Evolutionary conservation across 2,888 invertebrate species (phyloP).

Genomic region (Campaea margaritaria): DNA sequence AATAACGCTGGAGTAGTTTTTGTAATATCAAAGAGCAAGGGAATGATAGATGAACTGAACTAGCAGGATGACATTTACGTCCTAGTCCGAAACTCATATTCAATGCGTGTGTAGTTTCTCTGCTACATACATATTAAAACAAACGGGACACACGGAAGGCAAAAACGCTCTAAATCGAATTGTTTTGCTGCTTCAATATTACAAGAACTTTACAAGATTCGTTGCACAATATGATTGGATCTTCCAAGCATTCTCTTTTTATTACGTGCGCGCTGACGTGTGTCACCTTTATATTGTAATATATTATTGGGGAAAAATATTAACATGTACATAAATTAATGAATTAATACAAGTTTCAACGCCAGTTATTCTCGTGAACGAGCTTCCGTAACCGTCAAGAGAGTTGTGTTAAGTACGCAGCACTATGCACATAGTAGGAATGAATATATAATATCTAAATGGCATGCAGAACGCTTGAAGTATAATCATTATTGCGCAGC

Average conservation of each 20-base stretch:
- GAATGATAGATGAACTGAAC: conserved; percentile 20
- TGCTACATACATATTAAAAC: conserved; percentile 71
- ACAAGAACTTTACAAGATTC: conserved; percentile 85
- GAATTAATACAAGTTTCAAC: conserved; percentile 61
- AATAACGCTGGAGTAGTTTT: conserved; percentile 78
- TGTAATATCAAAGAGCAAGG: conserved; percentile 84
- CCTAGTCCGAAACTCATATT: conserved; percentile 20
- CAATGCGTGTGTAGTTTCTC: conserved; percentile 81
- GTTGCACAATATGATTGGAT: conserved; percentile 85
- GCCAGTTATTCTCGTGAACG: conserved; percentile 69
- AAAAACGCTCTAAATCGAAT: conserved; percentile 74
- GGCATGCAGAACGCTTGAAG: conserved; percentile 86
- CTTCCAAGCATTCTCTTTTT: conserved; percentile 84
- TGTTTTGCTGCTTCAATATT: conserved; percentile 83
- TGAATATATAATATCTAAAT: conserved; percentile 85
- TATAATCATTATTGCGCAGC: conserved; percentile 86
- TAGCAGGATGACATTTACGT: conserved; percentile 4
- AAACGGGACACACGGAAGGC: conserved; percentile 82
- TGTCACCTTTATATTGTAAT: conserved; percentile 84
- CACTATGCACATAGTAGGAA: conserved; percentile 84
- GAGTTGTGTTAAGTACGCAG: conserved; percentile 81
- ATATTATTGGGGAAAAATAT: conserved; percentile 44
- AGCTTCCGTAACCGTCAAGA: conserved; percentile 78
- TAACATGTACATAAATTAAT: conserved; percentile 52
- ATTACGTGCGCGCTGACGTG: conserved; percentile 75